Evolutionary conservation across 2,888 invertebrate species (phyloP).

Genomic region (Spisula solida): DNA sequence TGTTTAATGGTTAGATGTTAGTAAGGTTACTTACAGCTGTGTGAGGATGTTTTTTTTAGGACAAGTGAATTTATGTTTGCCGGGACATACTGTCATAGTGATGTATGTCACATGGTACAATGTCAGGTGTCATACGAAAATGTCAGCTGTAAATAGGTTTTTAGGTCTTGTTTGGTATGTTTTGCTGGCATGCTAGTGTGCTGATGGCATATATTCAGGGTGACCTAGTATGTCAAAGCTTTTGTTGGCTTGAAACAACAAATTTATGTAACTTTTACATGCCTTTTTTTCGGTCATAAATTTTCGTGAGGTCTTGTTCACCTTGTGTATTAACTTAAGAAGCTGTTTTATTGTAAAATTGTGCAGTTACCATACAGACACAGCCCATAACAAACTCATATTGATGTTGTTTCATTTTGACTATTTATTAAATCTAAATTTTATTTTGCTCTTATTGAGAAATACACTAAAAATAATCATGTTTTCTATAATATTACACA

Average conservation of each 20-base stretch:
- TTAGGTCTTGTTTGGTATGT: neutral
- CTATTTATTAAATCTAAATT: too few relatives aligned
- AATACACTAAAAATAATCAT: too few relatives aligned
- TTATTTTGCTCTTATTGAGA: too few relatives aligned
- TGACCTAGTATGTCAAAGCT: constrained; percentile 1
- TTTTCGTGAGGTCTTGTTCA: neutral
- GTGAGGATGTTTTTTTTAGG: neutral
- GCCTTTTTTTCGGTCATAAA: neutral
- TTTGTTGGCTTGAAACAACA: neutral
- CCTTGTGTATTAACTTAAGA: too few relatives aligned
- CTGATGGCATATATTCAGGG: neutral
- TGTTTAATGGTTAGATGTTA: neutral
- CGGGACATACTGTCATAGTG: neutral
- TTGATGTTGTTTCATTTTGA: too few relatives aligned
- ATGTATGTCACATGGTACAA: neutral
- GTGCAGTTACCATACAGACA: too few relatives aligned
- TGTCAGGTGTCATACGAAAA: constrained; percentile 5
- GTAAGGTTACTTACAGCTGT: neutral
- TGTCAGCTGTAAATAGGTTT: neutral
- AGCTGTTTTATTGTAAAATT: too few relatives aligned
- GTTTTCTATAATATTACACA: too few relatives aligned
- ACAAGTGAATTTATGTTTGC: constrained; percentile 1
- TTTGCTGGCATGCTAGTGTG: neutral
- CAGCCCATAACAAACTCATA: too few relatives aligned
- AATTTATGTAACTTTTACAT: neutral